These are phyloP conservation scores for Scaptomyza montana DNA, from an alignment of 1,140 invertebrate species.

Conservation along the genomic window DNA sequence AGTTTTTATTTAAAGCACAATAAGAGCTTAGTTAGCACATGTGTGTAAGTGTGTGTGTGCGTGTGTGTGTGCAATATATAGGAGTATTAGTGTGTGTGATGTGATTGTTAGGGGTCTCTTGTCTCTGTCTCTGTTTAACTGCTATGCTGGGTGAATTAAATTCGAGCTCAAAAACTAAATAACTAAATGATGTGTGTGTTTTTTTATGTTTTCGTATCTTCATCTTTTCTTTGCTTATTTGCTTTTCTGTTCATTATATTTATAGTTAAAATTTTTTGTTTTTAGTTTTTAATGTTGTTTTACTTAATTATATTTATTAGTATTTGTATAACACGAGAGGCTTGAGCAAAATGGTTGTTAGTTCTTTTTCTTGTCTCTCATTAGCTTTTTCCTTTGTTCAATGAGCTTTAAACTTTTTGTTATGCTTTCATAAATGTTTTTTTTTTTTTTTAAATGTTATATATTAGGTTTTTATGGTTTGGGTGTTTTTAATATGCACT, in stretches of 20 bases:
- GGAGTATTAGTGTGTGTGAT: conserved; percentile 10
- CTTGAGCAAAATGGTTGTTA: conserved; percentile 34
- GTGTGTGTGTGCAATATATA: conserved; percentile 17
- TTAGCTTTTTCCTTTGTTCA: conserved; percentile 42
- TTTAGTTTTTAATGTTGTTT: background rate
- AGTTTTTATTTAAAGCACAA: conserved; percentile 53
- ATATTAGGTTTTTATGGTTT: conserved; percentile 56
- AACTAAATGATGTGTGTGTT: conserved; percentile 29
- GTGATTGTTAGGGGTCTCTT: conserved; percentile 35
- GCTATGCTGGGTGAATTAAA: conserved; percentile 74
- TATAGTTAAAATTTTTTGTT: background rate
- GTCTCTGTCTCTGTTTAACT: conserved; percentile 46
- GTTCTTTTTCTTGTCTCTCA: conserved; percentile 15
- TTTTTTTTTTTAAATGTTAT: conserved; percentile 46
- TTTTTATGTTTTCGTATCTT: conserved; percentile 25
- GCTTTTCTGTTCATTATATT: conserved; percentile 24
- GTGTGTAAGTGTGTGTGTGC: conserved; percentile 1
- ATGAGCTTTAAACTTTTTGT: conserved; percentile 37
- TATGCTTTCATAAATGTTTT: conserved; percentile 49
- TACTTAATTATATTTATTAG: conserved; percentile 13
- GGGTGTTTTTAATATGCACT: conserved; percentile 62
- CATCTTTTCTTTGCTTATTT: conserved; percentile 47
- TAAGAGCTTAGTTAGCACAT: conserved; percentile 2
- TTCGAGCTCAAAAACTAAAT: conserved; percentile 65
- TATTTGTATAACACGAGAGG: conserved; percentile 30